A percentile compares a stretch with the other conserved stretches of the same genome.
These are phyloP conservation scores for Desmophyllum pertusum DNA, from an alignment of 92 coral and sea anemone genomes.

Conservation along the genomic window DNA sequence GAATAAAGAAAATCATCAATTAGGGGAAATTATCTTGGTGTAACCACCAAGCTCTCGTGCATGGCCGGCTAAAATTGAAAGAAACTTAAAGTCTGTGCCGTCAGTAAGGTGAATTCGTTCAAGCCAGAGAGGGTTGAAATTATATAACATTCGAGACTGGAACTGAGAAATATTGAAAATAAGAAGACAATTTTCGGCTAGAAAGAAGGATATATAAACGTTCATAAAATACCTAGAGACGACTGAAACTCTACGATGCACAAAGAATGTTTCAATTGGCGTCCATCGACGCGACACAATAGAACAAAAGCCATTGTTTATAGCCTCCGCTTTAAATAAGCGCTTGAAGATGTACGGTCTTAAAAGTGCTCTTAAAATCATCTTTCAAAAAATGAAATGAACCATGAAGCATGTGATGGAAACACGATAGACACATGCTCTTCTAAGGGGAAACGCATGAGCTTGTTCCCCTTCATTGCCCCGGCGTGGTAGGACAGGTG, in stretches of 20 bases:
- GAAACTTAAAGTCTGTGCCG: too few species aligned
- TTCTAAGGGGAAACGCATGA: background rate
- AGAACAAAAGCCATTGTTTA: constrained; percentile 1
- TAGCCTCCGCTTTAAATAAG: background rate
- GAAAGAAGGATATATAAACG: background rate
- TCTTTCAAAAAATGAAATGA: background rate
- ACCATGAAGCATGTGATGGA: constrained; percentile 12
- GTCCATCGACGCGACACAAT: background rate
- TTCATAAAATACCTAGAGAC: background rate
- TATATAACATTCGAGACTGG: too few species aligned
- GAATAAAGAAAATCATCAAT: too few species aligned
- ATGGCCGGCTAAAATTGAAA: too few species aligned
- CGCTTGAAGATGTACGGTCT: background rate
- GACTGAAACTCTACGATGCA: background rate
- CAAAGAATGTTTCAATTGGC: background rate
- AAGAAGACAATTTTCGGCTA: too few species aligned
- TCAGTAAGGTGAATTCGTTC: too few species aligned
- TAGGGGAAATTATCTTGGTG: too few species aligned
- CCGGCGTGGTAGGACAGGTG: constrained; percentile 6
- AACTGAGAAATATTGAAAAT: too few species aligned
- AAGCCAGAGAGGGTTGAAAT: too few species aligned
- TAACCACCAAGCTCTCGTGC: too few species aligned
- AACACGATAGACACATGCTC: constrained; percentile 12
- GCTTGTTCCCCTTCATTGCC: background rate
- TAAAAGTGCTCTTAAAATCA: background rate